Evolutionary conservation across 2,113 vertebrate species (phyloP), one percentile per base, ranked within the genome.

Genomic region (Cephalopholis sonnerati): DNA sequence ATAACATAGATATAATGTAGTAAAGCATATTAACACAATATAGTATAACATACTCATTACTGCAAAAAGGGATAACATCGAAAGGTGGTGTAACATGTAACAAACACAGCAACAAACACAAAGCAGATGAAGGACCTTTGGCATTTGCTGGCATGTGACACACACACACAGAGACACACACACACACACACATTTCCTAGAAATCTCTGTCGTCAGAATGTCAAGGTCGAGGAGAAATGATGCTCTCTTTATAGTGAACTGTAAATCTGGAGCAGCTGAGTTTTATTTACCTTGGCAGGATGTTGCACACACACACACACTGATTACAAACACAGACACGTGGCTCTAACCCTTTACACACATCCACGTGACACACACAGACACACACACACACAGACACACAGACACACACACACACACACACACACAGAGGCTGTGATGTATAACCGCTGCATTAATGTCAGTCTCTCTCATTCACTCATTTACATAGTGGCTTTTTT

Each of bases 221-320:
- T 82, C 57, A 62, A 74, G 87, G 73, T 65, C 12, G 20, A 5
- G 9, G 51, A 65, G 55, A 51, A 84, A 64, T 44, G 3, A 61
- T 15, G 59, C 29, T 79, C 32, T 29, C 24, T 83, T 86, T 68
- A 81, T 63, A n/a, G 58, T 22, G 41, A 61, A 72, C 63, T 27
- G 22, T 84, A 86, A 87, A 89, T 87, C 87, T 77, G 25, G 25
- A 39, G 24, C 74, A 66, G 71, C 50, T 29, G 27, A 53, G 25
- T 36, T 57, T 80, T 73, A 78, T 87, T 84, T 48, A 68, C 64
- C 51, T 16, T n/a, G 41, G 24, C 50, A 24, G 59, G 50, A 44
- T 44, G 41, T 9, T 67, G 61, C 72, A 62, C 51, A 71, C 83
- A 81, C 74, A 81, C 65, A 54, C 83, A 74, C 24, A 46, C 29